Percentiles rank a stretch among this genome's conserved stretches.
Evolutionary conservation across 1,140 invertebrate genomes (phyloP).

Genomic region (Odontomachus brunneus): DNA sequence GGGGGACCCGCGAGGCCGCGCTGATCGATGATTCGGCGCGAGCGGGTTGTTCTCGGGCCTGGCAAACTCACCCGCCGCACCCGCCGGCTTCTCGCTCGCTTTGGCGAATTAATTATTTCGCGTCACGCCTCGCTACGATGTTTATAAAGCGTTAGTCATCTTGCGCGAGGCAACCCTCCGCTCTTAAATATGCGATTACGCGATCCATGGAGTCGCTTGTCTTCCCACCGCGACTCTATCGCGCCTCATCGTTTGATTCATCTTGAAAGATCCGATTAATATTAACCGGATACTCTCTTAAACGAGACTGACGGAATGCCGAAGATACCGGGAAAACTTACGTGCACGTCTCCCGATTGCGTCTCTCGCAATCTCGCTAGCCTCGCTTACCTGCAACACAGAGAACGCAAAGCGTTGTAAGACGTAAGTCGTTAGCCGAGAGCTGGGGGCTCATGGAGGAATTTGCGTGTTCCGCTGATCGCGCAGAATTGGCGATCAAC

Average conservation of each 20-base stretch:
- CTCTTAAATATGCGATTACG: slow-evolving; percentile 65
- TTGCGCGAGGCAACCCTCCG: slow-evolving; percentile 45
- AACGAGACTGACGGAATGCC: neutral
- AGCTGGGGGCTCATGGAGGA: too few species aligned
- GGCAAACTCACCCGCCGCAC: slow-evolving; percentile 58
- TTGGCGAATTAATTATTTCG: slow-evolving; percentile 77
- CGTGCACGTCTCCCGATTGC: neutral
- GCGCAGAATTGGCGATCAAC: too few species aligned
- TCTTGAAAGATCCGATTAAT: slow-evolving; percentile 1
- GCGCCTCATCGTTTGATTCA: slow-evolving; percentile 20
- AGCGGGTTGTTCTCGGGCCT: slow-evolving; percentile 61
- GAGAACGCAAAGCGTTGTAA: slow-evolving; percentile 9
- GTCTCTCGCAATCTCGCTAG: neutral
- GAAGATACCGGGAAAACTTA: slow-evolving; percentile 12
- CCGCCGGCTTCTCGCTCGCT: slow-evolving; percentile 61
- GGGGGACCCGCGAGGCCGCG: neutral
- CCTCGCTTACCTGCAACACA: slow-evolving; percentile 65
- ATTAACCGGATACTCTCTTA: slow-evolving; percentile 28
- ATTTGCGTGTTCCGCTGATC: too few species aligned
- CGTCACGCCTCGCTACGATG: slow-evolving; percentile 71
- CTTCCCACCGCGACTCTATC: neutral
- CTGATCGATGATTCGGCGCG: slow-evolving; percentile 69
- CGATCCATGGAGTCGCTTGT: slow-evolving; percentile 23
- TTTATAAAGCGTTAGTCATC: slow-evolving; percentile 72
- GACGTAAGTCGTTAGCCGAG: neutral